Percentiles rank a stretch among this genome's conserved stretches.
phyloP scores from a whole-genome alignment of 2,797 vertebrate genomes.

The Heliangelus exortis region DNA sequence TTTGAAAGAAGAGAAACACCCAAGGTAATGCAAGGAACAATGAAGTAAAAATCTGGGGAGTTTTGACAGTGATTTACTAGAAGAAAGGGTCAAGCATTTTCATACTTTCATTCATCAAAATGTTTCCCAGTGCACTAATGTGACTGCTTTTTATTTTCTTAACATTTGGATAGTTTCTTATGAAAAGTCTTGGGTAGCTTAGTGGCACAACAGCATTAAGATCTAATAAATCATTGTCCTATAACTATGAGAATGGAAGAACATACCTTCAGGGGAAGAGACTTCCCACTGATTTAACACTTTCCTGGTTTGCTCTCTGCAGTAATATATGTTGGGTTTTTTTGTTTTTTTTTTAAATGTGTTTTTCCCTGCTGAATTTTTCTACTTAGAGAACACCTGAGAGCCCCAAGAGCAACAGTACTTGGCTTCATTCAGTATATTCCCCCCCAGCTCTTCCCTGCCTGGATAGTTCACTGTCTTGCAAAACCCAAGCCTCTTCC shows the following conservation, averaged over 20 bases:
- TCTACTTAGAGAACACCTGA: not conserved
- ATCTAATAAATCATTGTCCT: slow-evolving; percentile 6
- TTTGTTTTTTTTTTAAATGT: not conserved
- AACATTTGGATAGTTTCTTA: not conserved
- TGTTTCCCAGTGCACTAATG: rapidly evolving
- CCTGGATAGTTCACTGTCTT: not conserved
- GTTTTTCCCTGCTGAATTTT: not conserved
- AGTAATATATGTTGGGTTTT: not conserved
- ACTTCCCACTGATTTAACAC: not conserved
- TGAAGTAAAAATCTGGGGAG: not conserved
- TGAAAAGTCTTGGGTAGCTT: not conserved
- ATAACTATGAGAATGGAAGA: not conserved
- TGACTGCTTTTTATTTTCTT: not conserved
- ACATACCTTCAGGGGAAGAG: slow-evolving; percentile 12
- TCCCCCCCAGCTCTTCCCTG: not conserved
- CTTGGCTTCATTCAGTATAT: not conserved
- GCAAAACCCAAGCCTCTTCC: not conserved
- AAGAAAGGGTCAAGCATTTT: not conserved
- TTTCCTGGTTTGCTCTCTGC: not conserved
- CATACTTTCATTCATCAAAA: not conserved
- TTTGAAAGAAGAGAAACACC: not conserved
- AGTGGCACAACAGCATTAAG: not conserved
- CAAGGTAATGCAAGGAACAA: not conserved
- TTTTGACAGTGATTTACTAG: not conserved
- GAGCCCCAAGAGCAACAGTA: rapidly evolving